Conservation (phyloP, 1,140 invertebrate genomes). For the Bradynema listronoti region DNA sequence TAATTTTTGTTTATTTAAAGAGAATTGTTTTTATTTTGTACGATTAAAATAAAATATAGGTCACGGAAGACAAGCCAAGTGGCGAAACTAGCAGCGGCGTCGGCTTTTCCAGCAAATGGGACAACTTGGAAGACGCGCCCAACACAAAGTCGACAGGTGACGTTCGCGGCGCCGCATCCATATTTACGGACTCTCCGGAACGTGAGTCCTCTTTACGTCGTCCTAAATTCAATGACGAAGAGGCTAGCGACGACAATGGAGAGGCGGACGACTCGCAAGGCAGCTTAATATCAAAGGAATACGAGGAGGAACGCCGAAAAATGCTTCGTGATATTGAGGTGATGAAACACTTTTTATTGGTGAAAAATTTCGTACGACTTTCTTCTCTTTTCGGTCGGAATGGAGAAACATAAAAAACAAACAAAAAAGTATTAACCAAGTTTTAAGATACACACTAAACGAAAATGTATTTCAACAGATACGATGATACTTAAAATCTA, state of each 20-base stretch:
- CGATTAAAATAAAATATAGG: too few relatives aligned
- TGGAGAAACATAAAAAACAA: too few relatives aligned
- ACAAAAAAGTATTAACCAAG: too few relatives aligned
- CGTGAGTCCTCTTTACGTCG: neutral
- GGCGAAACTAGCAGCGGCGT: constrained; percentile 1
- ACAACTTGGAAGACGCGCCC: constrained; percentile 14
- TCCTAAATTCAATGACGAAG: neutral
- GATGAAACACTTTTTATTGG: too few relatives aligned
- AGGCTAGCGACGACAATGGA: neutral
- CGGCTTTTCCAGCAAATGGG: constrained; percentile 30
- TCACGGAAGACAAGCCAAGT: constrained; percentile 2
- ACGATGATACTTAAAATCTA: neutral
- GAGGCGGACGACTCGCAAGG: neutral
- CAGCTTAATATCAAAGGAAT: constrained; percentile 15
- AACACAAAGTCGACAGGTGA: constrained; percentile 2
- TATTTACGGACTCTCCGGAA: neutral
- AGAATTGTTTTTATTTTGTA: too few relatives aligned
- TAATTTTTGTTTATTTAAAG: too few relatives aligned
- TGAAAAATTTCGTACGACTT: neutral
- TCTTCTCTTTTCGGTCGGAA: too few relatives aligned
- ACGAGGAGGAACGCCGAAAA: constrained; percentile 44
- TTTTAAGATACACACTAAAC: too few relatives aligned
- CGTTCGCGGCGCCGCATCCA: neutral
- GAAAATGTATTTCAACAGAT: too few relatives aligned
- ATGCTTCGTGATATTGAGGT: constrained; percentile 55